phyloP scores from a whole-genome alignment of 2,113 vertebrate species.

The Narcine bancroftii region DNA sequence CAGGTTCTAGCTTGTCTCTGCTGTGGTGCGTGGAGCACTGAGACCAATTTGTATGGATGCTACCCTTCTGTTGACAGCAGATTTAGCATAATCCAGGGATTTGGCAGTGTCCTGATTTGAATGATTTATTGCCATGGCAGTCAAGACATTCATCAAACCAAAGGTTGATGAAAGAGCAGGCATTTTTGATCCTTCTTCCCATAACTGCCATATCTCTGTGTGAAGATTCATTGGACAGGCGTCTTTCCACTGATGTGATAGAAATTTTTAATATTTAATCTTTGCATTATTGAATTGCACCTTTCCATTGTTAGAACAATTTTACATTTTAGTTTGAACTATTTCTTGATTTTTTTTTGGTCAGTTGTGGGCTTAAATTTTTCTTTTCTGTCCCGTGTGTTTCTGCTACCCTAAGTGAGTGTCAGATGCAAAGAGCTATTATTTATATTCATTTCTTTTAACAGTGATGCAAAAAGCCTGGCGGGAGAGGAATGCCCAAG shows the following conservation, averaged over 20 bases:
- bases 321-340: not conserved
- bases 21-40: not conserved
- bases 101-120: not conserved
- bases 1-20: not conserved
- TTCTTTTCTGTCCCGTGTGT: not conserved
- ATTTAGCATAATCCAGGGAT: not conserved
- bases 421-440: not conserved
- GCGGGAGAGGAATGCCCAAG: slow-evolving; percentile 91
- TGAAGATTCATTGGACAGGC: not conserved
- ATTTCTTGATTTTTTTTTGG: not conserved
- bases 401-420: not conserved
- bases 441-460: slow-evolving; percentile 44
- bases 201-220: not conserved
- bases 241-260: not conserved
- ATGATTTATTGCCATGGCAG: not conserved
- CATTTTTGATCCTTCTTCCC: not conserved
- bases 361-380: not conserved
- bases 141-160: not conserved
- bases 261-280: not conserved
- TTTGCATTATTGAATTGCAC: not conserved
- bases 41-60: not conserved
- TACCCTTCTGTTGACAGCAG: not conserved
- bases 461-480: slow-evolving; percentile 92
- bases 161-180: not conserved
- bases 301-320: not conserved